Conservation (phyloP, 2,797 vertebrate species). For the Sebastes itinus region DNA sequence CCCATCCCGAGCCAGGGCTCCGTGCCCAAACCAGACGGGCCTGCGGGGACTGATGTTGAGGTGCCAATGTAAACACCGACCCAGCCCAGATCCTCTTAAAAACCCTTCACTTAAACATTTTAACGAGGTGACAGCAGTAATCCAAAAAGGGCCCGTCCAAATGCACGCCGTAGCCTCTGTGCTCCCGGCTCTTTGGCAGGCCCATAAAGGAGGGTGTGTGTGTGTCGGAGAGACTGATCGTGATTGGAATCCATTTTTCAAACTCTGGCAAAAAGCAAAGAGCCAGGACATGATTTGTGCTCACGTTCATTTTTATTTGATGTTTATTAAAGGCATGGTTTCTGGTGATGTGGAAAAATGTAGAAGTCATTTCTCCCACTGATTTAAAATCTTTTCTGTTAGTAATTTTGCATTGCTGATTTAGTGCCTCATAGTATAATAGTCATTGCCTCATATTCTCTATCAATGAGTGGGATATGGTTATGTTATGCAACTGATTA, state of each 20-base stretch:
- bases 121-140: constrained; percentile 73
- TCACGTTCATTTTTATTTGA: constrained; percentile 26
- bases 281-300: constrained; percentile 38
- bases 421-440: neutral
- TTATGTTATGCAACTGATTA: constrained; percentile 38
- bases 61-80: constrained; percentile 72
- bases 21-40: constrained; percentile 50
- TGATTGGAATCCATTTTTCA: constrained; percentile 55
- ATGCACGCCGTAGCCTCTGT: constrained; percentile 21
- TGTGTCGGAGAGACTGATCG: constrained; percentile 13
- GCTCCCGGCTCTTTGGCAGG: constrained; percentile 48
- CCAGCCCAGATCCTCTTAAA: constrained; percentile 67
- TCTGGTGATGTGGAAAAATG: constrained; percentile 32
- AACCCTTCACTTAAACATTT: constrained; percentile 74
- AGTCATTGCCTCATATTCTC: constrained; percentile 1
- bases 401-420: neutral
- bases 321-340: constrained; percentile 14
- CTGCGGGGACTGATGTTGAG: constrained; percentile 31
- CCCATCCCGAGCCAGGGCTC: constrained; percentile 48
- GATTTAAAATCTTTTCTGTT: constrained; percentile 12
- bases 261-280: constrained; percentile 8
- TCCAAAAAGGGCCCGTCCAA: constrained; percentile 46
- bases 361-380: neutral
- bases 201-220: constrained; percentile 18
- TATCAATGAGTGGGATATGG: constrained; percentile 17